Evolutionary conservation across 2,797 vertebrate genomes (phyloP).

Genomic region (Sebastes miniatus): DNA sequence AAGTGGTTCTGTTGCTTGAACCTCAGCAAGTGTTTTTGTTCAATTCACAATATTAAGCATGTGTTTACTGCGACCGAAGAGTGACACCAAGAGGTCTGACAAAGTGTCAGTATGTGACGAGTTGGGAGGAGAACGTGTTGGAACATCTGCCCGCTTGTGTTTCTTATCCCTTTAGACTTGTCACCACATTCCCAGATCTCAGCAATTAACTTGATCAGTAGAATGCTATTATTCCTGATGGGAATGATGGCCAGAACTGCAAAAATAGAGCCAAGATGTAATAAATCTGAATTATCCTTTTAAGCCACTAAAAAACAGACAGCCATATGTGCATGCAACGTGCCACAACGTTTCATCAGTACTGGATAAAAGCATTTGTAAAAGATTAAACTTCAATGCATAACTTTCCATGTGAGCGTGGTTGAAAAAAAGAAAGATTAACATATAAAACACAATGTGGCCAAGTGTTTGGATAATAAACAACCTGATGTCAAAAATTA

Average conservation of each 20-base stretch:
- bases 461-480: conserved; percentile 30
- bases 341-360: background rate
- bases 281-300: background rate
- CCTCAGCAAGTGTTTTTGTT: too few species aligned
- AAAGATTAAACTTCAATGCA: conserved; percentile 25
- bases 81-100: too few species aligned
- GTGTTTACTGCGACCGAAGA: too few species aligned
- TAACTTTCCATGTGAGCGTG: background rate
- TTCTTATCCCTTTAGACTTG: background rate
- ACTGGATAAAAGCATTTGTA: conserved; percentile 1
- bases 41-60: too few species aligned
- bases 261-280: background rate
- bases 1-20: too few species aligned
- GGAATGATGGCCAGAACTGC: background rate
- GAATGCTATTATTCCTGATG: background rate
- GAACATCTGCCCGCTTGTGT: background rate
- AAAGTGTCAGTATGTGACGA: too few species aligned
- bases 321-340: background rate
- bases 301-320: background rate
- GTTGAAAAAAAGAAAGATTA: conserved; percentile 20
- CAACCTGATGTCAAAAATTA: conserved; percentile 37
- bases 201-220: background rate
- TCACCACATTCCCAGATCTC: background rate
- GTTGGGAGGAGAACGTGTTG: too few species aligned
- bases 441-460: conserved; percentile 2